phyloP scores from a whole-genome alignment of 2,113 vertebrate genomes.

The Gavia stellata region DNA sequence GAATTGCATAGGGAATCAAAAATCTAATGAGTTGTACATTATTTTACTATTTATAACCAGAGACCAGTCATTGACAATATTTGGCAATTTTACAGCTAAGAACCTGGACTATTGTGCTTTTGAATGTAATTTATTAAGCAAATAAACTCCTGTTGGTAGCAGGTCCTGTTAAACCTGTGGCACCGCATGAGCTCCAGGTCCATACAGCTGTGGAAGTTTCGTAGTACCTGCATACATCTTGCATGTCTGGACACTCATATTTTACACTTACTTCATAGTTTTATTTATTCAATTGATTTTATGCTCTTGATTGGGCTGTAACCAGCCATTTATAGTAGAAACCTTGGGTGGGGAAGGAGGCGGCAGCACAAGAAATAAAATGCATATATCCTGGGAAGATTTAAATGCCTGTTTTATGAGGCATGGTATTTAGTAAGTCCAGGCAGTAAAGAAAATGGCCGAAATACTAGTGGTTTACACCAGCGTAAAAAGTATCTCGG shows the following conservation, averaged over 20 bases:
- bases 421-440: constrained; percentile 64
- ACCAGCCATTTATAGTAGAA: constrained; percentile 67
- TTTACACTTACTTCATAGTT: constrained; percentile 84
- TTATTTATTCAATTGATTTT: constrained; percentile 77
- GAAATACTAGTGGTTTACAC: constrained; percentile 42
- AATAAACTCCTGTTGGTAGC: constrained; percentile 78
- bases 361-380: constrained; percentile 55
- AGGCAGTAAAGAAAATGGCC: constrained; percentile 43
- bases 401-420: constrained; percentile 71
- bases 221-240: constrained; percentile 70
- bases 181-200: constrained; percentile 56
- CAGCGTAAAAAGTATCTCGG: constrained; percentile 16
- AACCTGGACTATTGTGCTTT: constrained; percentile 79
- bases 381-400: constrained; percentile 57
- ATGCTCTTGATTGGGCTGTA: constrained; percentile 69
- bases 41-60: constrained; percentile 80
- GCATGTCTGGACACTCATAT: constrained; percentile 77
- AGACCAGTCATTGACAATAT: constrained; percentile 79
- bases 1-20: constrained; percentile 80
- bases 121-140: constrained; percentile 84
- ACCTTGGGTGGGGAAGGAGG: constrained; percentile 54
- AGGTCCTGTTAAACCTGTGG: constrained; percentile 71
- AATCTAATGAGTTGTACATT: constrained; percentile 78
- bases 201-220: constrained; percentile 70
- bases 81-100: constrained; percentile 81